Conservation (phyloP, 64 coral and sea anemone species). For the Pachyseris speciosa region DNA sequence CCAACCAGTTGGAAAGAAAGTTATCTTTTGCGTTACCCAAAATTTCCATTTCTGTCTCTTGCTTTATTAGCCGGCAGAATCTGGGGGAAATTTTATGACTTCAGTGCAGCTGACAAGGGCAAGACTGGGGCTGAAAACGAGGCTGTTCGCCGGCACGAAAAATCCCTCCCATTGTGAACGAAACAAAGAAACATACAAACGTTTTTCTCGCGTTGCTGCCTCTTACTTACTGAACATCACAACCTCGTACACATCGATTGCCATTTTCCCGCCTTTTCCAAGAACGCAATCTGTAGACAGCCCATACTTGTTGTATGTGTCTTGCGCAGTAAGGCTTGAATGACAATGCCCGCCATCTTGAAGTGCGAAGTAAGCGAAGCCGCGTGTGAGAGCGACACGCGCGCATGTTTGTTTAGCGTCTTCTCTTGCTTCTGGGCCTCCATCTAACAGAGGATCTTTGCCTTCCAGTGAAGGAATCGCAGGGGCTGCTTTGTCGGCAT, state of each 20-base stretch:
- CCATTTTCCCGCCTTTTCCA: slow-evolving; percentile 42
- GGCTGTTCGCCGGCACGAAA: no score
- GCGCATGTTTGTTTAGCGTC: slow-evolving; percentile 29
- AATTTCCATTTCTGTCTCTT: no score
- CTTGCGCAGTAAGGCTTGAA: slow-evolving; percentile 47
- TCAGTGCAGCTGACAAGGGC: no score
- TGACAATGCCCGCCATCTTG: slow-evolving; percentile 47
- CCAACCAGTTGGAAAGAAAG: no score
- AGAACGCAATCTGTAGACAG: not conserved
- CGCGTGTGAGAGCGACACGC: slow-evolving; percentile 31
- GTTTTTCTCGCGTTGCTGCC: not conserved
- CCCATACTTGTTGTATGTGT: slow-evolving; percentile 45
- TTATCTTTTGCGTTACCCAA: no score
- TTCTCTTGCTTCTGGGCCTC: slow-evolving; percentile 12
- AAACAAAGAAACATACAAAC: not conserved
- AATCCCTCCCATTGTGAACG: no score
- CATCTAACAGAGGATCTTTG: slow-evolving; percentile 21
- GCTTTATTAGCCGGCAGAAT: no score
- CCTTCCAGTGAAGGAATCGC: slow-evolving; percentile 47
- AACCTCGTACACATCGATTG: slow-evolving; percentile 56
- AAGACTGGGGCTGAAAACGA: no score
- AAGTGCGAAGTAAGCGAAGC: slow-evolving; percentile 28
- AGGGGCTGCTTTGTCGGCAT: slow-evolving; percentile 7
- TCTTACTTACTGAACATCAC: slow-evolving; percentile 47
- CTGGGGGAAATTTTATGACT: no score